Conservation (phyloP, 2,797 vertebrate species). For the Acridotheres tristis region DNA sequence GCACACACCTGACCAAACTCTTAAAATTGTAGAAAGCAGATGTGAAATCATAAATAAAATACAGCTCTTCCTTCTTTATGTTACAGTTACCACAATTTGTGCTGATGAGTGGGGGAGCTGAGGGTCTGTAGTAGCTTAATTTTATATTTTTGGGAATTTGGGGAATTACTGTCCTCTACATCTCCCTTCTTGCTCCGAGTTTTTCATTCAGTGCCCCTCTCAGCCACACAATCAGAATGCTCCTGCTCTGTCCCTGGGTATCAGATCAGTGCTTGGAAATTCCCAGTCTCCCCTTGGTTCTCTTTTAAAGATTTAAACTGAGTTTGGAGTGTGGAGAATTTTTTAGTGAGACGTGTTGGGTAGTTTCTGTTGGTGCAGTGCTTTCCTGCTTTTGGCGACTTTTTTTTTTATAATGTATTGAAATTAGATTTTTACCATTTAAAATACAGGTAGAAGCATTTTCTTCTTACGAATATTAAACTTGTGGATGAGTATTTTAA, state of each 20-base stretch:
- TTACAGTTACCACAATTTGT: background rate
- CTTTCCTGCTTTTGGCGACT: background rate
- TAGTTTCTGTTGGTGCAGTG: background rate
- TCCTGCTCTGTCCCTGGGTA: background rate
- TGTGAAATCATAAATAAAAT: background rate
- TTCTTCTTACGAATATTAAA: background rate
- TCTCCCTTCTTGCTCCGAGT: background rate
- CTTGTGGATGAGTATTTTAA: background rate
- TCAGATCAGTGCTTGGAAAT: background rate
- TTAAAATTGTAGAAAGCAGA: background rate
- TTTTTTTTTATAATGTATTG: background rate
- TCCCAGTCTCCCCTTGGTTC: background rate
- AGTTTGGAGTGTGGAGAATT: background rate
- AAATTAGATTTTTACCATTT: background rate
- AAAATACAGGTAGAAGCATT: background rate
- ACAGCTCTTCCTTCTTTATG: background rate
- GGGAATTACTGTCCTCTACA: fast-evolving
- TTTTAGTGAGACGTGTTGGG: background rate
- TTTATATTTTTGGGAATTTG: background rate
- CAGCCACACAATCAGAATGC: background rate
- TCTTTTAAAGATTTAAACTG: background rate
- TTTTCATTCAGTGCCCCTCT: background rate
- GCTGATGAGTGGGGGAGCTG: background rate
- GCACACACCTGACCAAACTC: background rate
- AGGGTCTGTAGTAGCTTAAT: background rate